phyloP scores from a whole-genome alignment of 2,888 invertebrate genomes.

The Pollenia angustigena region DNA sequence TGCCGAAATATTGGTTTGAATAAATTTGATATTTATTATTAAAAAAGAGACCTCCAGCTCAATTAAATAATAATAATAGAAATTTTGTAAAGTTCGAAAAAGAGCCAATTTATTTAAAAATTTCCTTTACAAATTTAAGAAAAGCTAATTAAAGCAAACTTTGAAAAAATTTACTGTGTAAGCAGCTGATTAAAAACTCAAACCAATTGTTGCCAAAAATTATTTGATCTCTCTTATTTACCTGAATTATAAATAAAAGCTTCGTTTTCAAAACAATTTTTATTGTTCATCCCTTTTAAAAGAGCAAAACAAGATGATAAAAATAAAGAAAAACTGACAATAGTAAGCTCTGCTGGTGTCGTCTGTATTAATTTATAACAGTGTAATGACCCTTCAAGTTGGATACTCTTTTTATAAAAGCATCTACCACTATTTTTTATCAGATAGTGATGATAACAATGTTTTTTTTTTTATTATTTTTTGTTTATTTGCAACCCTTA shows the following conservation, averaged over 20 bases:
- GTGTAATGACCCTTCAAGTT: slow-evolving; percentile 52
- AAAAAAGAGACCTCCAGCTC: too few relatives aligned
- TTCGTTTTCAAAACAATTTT: not conserved
- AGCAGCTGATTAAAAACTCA: slow-evolving; percentile 4
- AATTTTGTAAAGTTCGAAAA: too few relatives aligned
- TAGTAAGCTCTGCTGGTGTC: slow-evolving; percentile 23
- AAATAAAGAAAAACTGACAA: slow-evolving; percentile 7
- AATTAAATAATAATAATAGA: too few relatives aligned
- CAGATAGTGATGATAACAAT: not conserved
- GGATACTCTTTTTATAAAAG: slow-evolving; percentile 1
- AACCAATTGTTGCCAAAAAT: not conserved
- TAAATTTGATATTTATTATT: too few relatives aligned
- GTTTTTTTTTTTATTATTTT: not conserved
- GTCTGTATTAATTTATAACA: slow-evolving; percentile 11
- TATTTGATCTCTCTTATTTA: not conserved
- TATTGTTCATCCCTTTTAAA: not conserved
- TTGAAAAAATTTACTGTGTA: not conserved
- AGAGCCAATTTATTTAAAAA: too few relatives aligned
- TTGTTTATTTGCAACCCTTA: slow-evolving; percentile 26
- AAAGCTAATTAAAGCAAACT: too few relatives aligned
- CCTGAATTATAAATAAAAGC: not conserved
- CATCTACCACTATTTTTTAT: not conserved
- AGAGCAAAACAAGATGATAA: not conserved
- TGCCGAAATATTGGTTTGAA: too few relatives aligned
- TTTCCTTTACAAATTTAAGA: too few relatives aligned